Evolutionary conservation across 1,140 invertebrate species (phyloP), one percentile per base, ranked within the genome.

Genomic region (Ceratosolen fusciceps): DNA sequence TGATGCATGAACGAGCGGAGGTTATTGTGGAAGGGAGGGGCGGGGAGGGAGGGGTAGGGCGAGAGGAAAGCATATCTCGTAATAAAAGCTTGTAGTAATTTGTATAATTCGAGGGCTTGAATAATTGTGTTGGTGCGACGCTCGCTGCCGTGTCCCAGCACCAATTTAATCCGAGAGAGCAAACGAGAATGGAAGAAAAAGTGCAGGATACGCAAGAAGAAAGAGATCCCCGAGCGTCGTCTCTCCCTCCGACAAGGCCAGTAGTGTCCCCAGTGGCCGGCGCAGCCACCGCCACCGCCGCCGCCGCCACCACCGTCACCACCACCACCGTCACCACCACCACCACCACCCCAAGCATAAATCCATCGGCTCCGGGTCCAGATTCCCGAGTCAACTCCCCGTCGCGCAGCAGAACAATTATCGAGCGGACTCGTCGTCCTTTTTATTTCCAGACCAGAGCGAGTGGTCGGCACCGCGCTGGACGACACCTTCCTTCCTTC

Each of bases 391-490:
- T 49, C 9, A 39, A 31, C 60, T 37, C 31, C 43, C 31, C 29
- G 52, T 52, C 43, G 26, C 34, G 60, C 19, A 24, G 14, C 19
- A 65, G 34, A 58, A 52, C 52, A 73, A 73, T 73, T 56, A 73
- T 65, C 34, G 60, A n/a, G 10, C 31, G 26, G 9, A 65, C 7
- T 58, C 71, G 31, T 73, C 21, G 52, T 73, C 21, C 31, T 73
- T 73, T 73, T 73, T 56, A 72, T 56, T 54, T 72, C 49, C 68
- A 52, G 24, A 56, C 9, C 19, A 47, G 9, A 71, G 21, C 26
- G 21, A 9, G 43, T 16, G 43, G n/a, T n/a, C n/a, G n/a, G n/a
- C n/a, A 43, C 39, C 39, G 39, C 5, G 39, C 49, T n/a, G 26
- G 26, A n/a, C 31, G 8, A 9, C 71, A 34, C 21, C 31, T 43